These are phyloP conservation scores for Ardeotis arabs DNA, from an alignment of 2,113 vertebrate species.

Conservation along the genomic window DNA sequence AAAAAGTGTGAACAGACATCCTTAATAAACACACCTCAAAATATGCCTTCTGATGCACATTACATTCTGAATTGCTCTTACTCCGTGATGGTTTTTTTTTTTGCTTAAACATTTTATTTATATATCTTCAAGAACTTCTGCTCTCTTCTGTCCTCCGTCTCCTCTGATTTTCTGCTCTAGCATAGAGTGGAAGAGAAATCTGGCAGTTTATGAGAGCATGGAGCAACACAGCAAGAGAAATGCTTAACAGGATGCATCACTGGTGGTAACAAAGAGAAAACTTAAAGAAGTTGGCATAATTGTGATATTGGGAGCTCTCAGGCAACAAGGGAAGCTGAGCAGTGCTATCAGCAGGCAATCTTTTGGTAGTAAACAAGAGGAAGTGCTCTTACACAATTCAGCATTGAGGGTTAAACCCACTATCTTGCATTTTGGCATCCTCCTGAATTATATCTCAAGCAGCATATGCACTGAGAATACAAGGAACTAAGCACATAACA, in stretches of 20 bases:
- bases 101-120: not conserved
- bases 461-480: not conserved
- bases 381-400: not conserved
- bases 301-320: not conserved
- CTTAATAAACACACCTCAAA: not conserved
- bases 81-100: not conserved
- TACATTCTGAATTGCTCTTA: not conserved
- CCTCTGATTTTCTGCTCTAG: not conserved
- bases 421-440: not conserved
- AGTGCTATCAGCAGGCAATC: not conserved
- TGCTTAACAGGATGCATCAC: not conserved
- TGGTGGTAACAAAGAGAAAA: not conserved
- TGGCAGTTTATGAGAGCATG: fast-evolving
- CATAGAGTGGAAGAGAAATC: not conserved
- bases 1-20: not conserved
- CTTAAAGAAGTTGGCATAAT: not conserved
- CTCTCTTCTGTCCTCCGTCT: not conserved
- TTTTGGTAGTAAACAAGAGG: not conserved
- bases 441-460: not conserved
- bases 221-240: not conserved
- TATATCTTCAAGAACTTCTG: not conserved
- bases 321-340: not conserved
- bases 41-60: not conserved
- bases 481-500: not conserved
- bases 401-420: not conserved